Conservation (phyloP, 1,140 invertebrate genomes). For the Ostrea denselamellosa region DNA sequence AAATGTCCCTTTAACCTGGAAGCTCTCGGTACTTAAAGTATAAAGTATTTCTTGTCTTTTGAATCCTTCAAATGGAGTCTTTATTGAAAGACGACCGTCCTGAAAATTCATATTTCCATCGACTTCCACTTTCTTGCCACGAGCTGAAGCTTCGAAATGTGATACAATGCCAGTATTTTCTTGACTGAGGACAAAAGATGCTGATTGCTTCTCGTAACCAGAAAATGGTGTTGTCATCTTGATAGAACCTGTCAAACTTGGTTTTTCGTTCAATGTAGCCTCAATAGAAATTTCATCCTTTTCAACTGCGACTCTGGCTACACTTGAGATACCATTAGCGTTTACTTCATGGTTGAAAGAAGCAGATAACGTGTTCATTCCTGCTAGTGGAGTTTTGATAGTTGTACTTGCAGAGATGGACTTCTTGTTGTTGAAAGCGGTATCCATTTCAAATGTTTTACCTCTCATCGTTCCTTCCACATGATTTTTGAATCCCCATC, state of each 20-base stretch:
- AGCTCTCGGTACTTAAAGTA: not conserved
- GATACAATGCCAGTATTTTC: not conserved
- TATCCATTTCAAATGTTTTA: not conserved
- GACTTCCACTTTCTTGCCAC: conserved; percentile 32
- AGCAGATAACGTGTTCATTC: conserved; percentile 35
- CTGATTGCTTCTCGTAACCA: conserved; percentile 41
- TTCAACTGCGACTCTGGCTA: not conserved
- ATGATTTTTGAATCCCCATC: not conserved
- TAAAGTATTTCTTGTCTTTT: not conserved
- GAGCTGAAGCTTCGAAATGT: not conserved
- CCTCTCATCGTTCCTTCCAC: not conserved
- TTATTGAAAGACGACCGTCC: not conserved
- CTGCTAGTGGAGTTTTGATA: conserved; percentile 47
- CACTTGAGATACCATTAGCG: not conserved
- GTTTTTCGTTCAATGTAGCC: not conserved
- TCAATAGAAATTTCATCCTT: not conserved
- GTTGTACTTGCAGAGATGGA: not conserved
- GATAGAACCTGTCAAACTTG: not conserved
- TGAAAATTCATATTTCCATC: no score
- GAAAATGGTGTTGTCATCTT: conserved; percentile 41
- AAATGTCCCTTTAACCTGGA: not conserved
- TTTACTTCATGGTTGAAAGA: conserved; percentile 41
- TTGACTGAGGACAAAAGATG: not conserved
- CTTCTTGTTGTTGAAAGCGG: not conserved
- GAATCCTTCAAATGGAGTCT: conserved; percentile 38